Evolutionary conservation across 2,888 invertebrate genomes (phyloP).

Genomic region (Anaspis maculata): DNA sequence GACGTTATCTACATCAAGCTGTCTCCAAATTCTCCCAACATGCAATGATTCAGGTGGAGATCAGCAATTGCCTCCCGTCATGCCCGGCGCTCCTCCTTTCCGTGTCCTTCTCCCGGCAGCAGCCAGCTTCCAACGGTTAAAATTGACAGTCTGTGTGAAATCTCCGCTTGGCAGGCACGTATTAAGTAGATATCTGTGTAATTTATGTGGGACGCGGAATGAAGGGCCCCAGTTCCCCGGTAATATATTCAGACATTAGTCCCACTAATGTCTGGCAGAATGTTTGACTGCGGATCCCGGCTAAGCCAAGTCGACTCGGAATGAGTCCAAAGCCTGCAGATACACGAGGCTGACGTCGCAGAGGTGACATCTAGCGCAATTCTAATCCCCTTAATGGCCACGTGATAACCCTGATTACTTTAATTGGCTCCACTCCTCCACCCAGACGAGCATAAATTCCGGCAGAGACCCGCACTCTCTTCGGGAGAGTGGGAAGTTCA

Average conservation of each 20-base stretch:
- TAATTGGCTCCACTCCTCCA: conserved; percentile 56
- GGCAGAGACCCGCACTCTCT: not conserved
- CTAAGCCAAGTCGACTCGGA: conserved; percentile 26
- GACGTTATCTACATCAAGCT: too few species aligned
- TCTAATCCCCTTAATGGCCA: conserved; percentile 62
- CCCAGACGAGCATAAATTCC: conserved; percentile 43
- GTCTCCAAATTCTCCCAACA: too few species aligned
- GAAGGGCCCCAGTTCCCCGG: conserved; percentile 26
- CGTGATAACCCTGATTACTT: conserved; percentile 62
- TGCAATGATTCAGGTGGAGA: too few species aligned
- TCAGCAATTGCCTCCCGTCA: too few species aligned
- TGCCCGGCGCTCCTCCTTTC: too few species aligned
- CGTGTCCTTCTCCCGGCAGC: too few species aligned
- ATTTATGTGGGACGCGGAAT: conserved; percentile 31
- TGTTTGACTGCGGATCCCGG: conserved; percentile 35
- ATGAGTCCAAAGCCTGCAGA: conserved; percentile 32
- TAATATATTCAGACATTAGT: conserved; percentile 44
- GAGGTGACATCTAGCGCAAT: conserved; percentile 38
- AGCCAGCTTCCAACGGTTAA: too few species aligned
- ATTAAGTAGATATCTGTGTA: conserved; percentile 41
- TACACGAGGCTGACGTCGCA: conserved; percentile 35
- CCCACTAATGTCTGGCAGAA: conserved; percentile 41
- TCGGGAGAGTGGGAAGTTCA: not conserved
- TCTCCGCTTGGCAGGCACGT: conserved; percentile 37
- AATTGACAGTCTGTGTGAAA: conserved; percentile 34